Evolutionary conservation across 2,113 vertebrate species (phyloP).

Genomic region (Coryphaenoides rupestris): DNA sequence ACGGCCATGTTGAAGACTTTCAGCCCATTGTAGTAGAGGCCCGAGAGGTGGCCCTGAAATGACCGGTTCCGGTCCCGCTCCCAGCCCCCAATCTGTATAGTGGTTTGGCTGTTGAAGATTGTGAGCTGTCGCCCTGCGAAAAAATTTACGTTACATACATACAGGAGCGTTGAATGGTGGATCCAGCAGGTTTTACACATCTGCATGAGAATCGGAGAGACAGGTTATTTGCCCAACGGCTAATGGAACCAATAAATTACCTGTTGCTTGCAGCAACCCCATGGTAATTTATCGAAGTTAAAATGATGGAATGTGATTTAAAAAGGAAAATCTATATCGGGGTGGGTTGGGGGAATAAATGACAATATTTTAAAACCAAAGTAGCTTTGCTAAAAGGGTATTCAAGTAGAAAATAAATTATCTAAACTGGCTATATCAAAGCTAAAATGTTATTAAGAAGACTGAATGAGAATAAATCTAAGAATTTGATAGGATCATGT

Average conservation of each 20-base stretch:
- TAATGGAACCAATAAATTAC: conserved; percentile 98
- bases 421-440: too few species aligned
- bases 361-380: conserved; percentile 40
- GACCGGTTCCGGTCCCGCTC: conserved; percentile 90
- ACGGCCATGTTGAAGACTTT: conserved; percentile 99
- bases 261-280: conserved; percentile 70
- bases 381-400: conserved; percentile 88
- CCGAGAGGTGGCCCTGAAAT: conserved; percentile 98
- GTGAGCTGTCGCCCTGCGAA: conserved; percentile 96
- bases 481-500: too few species aligned
- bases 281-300: conserved; percentile 93
- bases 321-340: conserved; percentile 23
- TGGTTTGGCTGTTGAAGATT: conserved; percentile 99
- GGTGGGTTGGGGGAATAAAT: conserved; percentile 41
- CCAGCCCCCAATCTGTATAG: conserved; percentile 98
- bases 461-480: too few species aligned
- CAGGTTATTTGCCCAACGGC: conserved; percentile 88
- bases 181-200: conserved; percentile 68
- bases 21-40: conserved; percentile 99
- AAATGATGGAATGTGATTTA: conserved; percentile 84
- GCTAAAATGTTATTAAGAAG: too few species aligned
- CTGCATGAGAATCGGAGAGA: conserved; percentile 65
- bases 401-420: conserved; percentile 35
- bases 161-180: conserved; percentile 85
- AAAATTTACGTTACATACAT: conserved; percentile 93